Evolutionary conservation across 2,888 invertebrate genomes (phyloP).

Genomic region (Apamea epomidion): DNA sequence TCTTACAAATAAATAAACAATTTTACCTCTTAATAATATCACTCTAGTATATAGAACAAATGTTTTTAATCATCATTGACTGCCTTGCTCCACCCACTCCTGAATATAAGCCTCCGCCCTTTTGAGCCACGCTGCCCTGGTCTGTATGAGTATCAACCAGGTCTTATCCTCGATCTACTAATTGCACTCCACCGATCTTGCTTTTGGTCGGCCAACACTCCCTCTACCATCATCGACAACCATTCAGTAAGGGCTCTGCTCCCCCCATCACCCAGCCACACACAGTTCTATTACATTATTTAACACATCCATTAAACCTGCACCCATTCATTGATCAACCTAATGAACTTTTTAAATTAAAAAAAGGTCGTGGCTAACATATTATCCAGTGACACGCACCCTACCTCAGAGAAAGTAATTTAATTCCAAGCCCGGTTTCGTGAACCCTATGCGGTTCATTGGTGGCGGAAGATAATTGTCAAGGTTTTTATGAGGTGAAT

Average conservation of each 20-base stretch:
- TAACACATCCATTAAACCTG: constrained; percentile 52
- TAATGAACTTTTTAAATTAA: constrained; percentile 74
- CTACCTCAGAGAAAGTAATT: constrained; percentile 65
- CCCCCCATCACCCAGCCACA: background rate
- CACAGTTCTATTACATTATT: background rate
- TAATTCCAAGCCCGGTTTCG: constrained; percentile 68
- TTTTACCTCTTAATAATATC: background rate
- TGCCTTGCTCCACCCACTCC: background rate
- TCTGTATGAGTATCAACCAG: background rate
- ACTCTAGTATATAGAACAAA: background rate
- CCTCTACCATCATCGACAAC: background rate
- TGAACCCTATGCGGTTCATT: constrained; percentile 59
- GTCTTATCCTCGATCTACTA: too few relatives aligned
- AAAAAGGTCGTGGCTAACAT: constrained; percentile 70
- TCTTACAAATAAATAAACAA: background rate
- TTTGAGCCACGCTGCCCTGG: too few relatives aligned
- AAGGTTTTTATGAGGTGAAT: constrained; percentile 9
- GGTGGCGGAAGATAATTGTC: constrained; percentile 30
- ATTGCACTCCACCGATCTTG: background rate
- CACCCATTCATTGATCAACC: constrained; percentile 49
- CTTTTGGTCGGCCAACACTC: background rate
- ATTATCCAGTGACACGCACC: constrained; percentile 65
- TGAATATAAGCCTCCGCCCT: background rate
- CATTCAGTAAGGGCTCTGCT: background rate
- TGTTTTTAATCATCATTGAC: background rate